Evolutionary conservation across 1,140 invertebrate genomes (phyloP).

Genomic region (Musca vetustissima): DNA sequence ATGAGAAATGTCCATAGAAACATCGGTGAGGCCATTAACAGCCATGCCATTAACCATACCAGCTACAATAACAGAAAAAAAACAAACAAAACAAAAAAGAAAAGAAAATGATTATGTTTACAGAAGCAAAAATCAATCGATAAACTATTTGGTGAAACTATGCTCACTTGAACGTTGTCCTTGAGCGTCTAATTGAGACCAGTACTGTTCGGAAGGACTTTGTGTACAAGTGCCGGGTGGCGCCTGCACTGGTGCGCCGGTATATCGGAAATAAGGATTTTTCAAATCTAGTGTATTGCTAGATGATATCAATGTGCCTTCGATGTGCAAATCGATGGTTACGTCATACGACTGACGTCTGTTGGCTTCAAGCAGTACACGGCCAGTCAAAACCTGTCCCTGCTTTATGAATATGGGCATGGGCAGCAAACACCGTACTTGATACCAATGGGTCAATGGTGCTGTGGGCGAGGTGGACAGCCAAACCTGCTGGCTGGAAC

Average conservation of each 20-base stretch:
- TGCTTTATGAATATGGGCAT: conserved; percentile 93
- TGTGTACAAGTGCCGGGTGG: conserved; percentile 86
- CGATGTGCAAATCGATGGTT: conserved; percentile 90
- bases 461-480: conserved; percentile 97
- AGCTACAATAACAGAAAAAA: conserved; percentile 54
- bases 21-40: conserved; percentile 75
- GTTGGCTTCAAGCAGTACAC: conserved; percentile 88
- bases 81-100: neutral
- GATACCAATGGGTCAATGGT: conserved; percentile 99
- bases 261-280: conserved; percentile 97
- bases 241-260: conserved; percentile 81
- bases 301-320: conserved; percentile 81
- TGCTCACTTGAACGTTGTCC: conserved; percentile 46
- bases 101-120: neutral
- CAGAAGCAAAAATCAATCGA: neutral
- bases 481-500: conserved; percentile 89
- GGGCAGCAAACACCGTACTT: conserved; percentile 94
- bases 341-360: conserved; percentile 99
- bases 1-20: conserved; percentile 65
- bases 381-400: conserved; percentile 87
- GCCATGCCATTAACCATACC: conserved; percentile 80
- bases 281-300: conserved; percentile 95
- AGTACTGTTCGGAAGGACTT: conserved; percentile 90
- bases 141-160: conserved; percentile 14
- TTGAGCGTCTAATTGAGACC: conserved; percentile 79